Evolutionary conservation across 2,888 invertebrate genomes (phyloP), one percentile per base, ranked within the genome.

Genomic region (Clusia tigrina): DNA sequence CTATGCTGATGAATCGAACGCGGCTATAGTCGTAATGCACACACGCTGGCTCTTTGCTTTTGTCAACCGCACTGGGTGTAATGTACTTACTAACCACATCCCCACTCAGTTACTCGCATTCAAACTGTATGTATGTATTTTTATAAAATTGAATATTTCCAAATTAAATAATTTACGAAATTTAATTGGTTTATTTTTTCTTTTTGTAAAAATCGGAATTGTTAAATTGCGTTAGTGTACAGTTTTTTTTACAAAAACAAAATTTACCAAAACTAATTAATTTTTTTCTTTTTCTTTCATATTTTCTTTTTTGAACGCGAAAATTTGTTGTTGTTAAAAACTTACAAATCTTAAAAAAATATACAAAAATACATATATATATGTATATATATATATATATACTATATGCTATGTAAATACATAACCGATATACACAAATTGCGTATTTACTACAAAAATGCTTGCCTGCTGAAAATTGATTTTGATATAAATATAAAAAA

Each of bases 261-360:
- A 18, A 52, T 60, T 65, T 23, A 25, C 17, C 25, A 24, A 24
- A 46, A 48, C 42, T 46, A 46, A 70, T 70, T 70, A 66, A 67
- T 71, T 70, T 69, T 71, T 69, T 66, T 65, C 61, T 64, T 67
- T 67, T 71, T 72, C 71, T 71, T 70, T 69, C 70, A 70, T 70
- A 67, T 70, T 71, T 70, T 69, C 69, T 66, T 69, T 70, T 69
- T 69, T 66, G 22, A 48, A 48, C 48, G 48, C 68, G 69, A 66
- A 70, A 67, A 65, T 60, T 65, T 61, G 67, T 65, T 72, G 71
- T 72, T 71, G 64, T 68, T 67, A 64, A 63, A 67, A 66, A 62
- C 66, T 61, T 64, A 65, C 59, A 58, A 62, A 61, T 26, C 25
- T 26, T 48, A 58, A 60, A 56, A 64, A 55, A 61, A 64, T 64